These are phyloP conservation scores for Upupa epops DNA, from an alignment of 2,113 vertebrate genomes.

Conservation along the genomic window DNA sequence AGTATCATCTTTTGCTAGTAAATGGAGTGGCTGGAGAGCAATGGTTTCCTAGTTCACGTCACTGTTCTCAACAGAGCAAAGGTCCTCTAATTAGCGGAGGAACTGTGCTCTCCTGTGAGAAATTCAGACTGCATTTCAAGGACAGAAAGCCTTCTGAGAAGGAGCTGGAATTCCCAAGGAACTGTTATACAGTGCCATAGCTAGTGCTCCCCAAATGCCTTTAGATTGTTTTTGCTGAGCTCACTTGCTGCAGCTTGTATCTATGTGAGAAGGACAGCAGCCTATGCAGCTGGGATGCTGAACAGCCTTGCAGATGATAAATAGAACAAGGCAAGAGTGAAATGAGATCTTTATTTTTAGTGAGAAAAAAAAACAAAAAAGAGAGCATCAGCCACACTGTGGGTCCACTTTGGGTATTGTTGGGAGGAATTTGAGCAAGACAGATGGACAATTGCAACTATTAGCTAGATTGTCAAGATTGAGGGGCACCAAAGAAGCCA, in stretches of 20 bases:
- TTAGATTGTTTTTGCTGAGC: neutral
- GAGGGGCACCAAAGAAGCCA: neutral
- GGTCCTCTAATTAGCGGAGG: neutral
- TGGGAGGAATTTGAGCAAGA: neutral
- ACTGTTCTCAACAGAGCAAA: neutral
- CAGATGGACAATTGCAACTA: neutral
- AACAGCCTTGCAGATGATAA: neutral
- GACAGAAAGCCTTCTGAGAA: neutral
- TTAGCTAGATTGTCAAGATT: neutral
- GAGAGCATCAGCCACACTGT: neutral
- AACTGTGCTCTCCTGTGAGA: neutral
- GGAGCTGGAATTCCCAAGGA: neutral
- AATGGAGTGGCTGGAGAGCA: neutral
- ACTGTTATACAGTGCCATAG: neutral
- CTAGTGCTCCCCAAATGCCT: neutral
- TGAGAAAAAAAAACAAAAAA: neutral
- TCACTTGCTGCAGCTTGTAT: neutral
- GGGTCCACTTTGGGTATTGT: neutral
- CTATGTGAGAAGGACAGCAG: neutral
- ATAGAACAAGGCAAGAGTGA: neutral
- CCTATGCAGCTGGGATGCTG: neutral
- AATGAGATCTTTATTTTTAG: neutral
- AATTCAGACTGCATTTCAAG: constrained; percentile 25
- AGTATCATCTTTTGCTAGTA: neutral
- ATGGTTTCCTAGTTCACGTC: neutral